Percentiles rank a stretch among this genome's conserved stretches.
Conservation (phyloP, 1,140 invertebrate genomes). For the Macrocentrus cingulum region DNA sequence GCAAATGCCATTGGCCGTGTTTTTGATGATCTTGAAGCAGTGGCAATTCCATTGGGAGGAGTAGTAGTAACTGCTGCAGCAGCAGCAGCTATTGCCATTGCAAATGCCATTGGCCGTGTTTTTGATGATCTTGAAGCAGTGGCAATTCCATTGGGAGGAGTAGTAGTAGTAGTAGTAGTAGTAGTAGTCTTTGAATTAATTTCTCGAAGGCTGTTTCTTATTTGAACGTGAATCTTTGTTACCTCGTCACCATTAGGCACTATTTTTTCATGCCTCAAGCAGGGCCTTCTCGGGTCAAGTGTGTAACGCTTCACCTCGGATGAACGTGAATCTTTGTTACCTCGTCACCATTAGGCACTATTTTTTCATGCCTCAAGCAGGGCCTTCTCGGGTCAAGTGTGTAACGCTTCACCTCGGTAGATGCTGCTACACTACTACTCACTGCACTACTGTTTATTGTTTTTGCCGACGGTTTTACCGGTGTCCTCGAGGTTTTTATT, state of each 20-base stretch:
- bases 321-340: too few relatives aligned
- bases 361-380: too few relatives aligned
- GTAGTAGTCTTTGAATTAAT: background rate
- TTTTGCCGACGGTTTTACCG: slow-evolving; percentile 20
- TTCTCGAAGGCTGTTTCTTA: background rate
- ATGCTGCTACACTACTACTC: background rate
- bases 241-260: too few relatives aligned
- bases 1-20: slow-evolving; percentile 24
- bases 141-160: background rate
- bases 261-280: too few relatives aligned
- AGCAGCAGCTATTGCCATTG: slow-evolving; percentile 22
- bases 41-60: slow-evolving; percentile 1
- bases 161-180: slow-evolving; percentile 7
- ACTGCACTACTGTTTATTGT: background rate
- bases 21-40: background rate
- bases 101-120: slow-evolving; percentile 24
- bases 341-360: too few relatives aligned
- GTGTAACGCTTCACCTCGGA: too few relatives aligned
- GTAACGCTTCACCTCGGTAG: too few relatives aligned
- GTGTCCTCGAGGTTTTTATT: slow-evolving; percentile 51
- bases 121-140: background rate
- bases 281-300: too few relatives aligned
- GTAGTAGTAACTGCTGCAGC: slow-evolving; percentile 17
- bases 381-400: too few relatives aligned
- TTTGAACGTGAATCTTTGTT: too few relatives aligned